Conservation (phyloP, 1,140 invertebrate species). For the Pentalonia nigronervosa region DNA sequence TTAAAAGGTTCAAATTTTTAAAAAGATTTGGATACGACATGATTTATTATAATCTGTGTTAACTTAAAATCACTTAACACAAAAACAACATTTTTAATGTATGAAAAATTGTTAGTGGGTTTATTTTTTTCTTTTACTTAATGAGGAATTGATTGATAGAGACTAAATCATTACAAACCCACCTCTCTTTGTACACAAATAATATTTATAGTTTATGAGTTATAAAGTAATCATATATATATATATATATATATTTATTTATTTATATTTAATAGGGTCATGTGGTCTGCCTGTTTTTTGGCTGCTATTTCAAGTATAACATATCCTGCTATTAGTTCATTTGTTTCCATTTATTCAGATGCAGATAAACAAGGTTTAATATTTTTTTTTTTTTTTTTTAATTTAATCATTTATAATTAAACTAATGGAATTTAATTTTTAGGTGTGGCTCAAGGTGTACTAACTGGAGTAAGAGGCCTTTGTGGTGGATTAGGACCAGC, state of each 20-base stretch:
- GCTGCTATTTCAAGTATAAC: conserved; percentile 94
- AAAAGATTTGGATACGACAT: too few species aligned
- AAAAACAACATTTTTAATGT: too few species aligned
- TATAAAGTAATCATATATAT: conserved; percentile 35
- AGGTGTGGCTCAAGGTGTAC: conserved; percentile 97
- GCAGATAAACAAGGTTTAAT: conserved; percentile 89
- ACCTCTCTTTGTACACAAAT: too few species aligned
- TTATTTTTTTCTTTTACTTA: too few species aligned
- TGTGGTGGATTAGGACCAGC: conserved; percentile 91
- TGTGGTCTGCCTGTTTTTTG: conserved; percentile 97
- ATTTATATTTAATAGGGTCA: conserved; percentile 89
- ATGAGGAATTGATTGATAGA: too few species aligned
- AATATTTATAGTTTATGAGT: not conserved
- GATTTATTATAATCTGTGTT: too few species aligned
- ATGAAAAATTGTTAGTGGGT: too few species aligned
- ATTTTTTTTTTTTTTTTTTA: not conserved
- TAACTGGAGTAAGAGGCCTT: conserved; percentile 94
- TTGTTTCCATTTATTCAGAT: conserved; percentile 95
- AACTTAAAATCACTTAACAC: too few species aligned
- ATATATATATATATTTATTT: conserved; percentile 59
- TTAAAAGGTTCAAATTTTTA: too few species aligned
- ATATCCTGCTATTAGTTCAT: conserved; percentile 99
- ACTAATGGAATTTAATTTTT: conserved; percentile 41
- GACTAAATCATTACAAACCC: too few species aligned
- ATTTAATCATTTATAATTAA: not conserved